A percentile compares a stretch with the other conserved stretches of the same genome.
These are phyloP conservation scores for Indicator maculatus DNA, from an alignment of 2,113 vertebrate genomes.

Conservation along the genomic window DNA sequence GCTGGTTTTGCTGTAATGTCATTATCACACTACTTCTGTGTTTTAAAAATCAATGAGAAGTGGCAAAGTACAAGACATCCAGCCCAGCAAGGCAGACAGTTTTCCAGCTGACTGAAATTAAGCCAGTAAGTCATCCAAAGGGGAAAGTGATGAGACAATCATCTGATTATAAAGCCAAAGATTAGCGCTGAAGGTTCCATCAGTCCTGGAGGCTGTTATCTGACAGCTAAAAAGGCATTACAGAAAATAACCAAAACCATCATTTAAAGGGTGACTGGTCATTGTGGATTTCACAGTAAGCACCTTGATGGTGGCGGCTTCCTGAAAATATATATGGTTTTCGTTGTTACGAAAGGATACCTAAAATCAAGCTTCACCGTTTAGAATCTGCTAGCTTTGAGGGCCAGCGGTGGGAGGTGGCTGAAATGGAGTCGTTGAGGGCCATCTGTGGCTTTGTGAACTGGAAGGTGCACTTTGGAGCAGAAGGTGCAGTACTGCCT, in stretches of 20 bases:
- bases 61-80: not conserved
- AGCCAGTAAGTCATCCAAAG: not conserved
- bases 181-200: slow-evolving; percentile 12
- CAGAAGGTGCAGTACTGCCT: too few species aligned
- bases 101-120: slow-evolving; percentile 41
- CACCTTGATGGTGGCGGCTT: too few species aligned
- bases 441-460: too few species aligned
- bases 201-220: slow-evolving; percentile 34
- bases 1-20: slow-evolving; percentile 79
- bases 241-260: slow-evolving; percentile 29
- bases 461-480: too few species aligned
- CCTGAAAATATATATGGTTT: too few species aligned
- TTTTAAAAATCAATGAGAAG: slow-evolving; percentile 14
- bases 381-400: too few species aligned
- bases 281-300: too few species aligned
- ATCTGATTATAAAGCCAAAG: slow-evolving; percentile 26
- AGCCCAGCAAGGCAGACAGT: not conserved
- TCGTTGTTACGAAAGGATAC: too few species aligned
- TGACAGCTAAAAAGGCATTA: slow-evolving; percentile 63
- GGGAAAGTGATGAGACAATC: slow-evolving; percentile 61
- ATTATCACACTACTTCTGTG: slow-evolving; percentile 83
- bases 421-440: too few species aligned
- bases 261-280: slow-evolving; percentile 62
- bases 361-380: too few species aligned
- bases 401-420: too few species aligned